Evolutionary conservation across 2,888 invertebrate species (phyloP).

Genomic region (Catocala sponsa): DNA sequence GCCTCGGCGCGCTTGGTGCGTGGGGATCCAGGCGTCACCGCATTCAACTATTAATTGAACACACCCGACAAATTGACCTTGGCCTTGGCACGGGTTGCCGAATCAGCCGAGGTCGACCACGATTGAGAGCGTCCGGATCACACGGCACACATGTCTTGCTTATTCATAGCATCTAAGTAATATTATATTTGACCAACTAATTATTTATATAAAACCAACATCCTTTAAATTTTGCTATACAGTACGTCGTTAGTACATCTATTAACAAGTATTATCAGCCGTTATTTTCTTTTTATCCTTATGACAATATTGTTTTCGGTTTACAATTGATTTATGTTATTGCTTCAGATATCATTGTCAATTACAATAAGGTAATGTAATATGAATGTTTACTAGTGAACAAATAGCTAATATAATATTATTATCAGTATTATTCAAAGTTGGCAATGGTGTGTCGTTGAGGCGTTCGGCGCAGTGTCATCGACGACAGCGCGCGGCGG

Average conservation of each 20-base stretch:
- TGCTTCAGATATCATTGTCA: neutral
- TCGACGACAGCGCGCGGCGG: constrained; percentile 9
- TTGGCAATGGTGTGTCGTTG: constrained; percentile 8
- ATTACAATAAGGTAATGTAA: neutral
- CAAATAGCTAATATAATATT: constrained; percentile 1
- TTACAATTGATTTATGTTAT: neutral
- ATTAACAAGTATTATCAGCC: no score
- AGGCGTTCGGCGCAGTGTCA: no score
- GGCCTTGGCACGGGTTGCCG: constrained; percentile 86
- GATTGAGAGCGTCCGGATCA: constrained; percentile 86
- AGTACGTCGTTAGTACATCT: neutral
- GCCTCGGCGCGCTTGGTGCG: neutral
- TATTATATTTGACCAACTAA: constrained; percentile 39
- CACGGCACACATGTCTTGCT: constrained; percentile 69
- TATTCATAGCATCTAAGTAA: constrained; percentile 50
- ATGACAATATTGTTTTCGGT: no score
- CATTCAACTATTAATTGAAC: constrained; percentile 76
- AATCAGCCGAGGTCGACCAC: constrained; percentile 80
- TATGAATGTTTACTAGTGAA: neutral
- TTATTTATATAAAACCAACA: constrained; percentile 16
- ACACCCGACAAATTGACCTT: constrained; percentile 78
- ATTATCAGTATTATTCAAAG: neutral
- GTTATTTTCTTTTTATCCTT: no score
- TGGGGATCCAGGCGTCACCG: constrained; percentile 64
- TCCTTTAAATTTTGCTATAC: neutral